A percentile compares a stretch with the other conserved stretches of the same genome.
phyloP scores from a whole-genome alignment of 2,888 invertebrate genomes.

The Exocentrus adspersus region DNA sequence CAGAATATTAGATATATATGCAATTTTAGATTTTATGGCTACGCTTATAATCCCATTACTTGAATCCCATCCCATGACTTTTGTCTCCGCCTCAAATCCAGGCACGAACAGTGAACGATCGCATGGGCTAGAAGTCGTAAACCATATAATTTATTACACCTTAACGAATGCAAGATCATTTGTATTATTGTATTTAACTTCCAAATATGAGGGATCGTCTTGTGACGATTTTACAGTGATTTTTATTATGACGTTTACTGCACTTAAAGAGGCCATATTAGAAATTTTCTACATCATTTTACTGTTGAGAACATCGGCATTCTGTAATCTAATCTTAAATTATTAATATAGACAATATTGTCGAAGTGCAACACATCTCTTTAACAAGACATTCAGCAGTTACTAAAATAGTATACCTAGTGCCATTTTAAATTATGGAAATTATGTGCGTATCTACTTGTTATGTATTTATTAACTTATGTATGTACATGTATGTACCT shows the following conservation, averaged over 20 bases:
- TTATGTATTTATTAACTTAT: too few species aligned
- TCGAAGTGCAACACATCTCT: too few species aligned
- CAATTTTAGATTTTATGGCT: slow-evolving; percentile 8
- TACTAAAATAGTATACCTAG: too few species aligned
- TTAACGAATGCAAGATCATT: slow-evolving; percentile 9
- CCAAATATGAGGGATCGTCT: slow-evolving; percentile 2
- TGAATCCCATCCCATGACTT: not conserved
- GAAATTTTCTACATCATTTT: too few species aligned
- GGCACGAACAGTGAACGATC: slow-evolving; percentile 6
- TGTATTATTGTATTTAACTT: slow-evolving; percentile 16
- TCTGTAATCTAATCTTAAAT: too few species aligned
- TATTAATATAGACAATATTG: too few species aligned
- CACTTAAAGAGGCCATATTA: not conserved
- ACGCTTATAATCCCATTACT: not conserved
- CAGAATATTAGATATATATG: slow-evolving; percentile 1
- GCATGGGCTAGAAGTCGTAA: slow-evolving; percentile 14
- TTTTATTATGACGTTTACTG: not conserved
- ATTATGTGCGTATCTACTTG: too few species aligned
- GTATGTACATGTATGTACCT: too few species aligned
- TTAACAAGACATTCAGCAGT: too few species aligned
- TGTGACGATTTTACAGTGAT: not conserved
- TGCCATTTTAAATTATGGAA: too few species aligned
- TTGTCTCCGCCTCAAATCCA: slow-evolving; percentile 4
- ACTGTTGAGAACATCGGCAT: too few species aligned
- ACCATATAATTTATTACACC: slow-evolving; percentile 6